Evolutionary conservation across 1,140 invertebrate species (phyloP).

Genomic region (Heliconius himera): DNA sequence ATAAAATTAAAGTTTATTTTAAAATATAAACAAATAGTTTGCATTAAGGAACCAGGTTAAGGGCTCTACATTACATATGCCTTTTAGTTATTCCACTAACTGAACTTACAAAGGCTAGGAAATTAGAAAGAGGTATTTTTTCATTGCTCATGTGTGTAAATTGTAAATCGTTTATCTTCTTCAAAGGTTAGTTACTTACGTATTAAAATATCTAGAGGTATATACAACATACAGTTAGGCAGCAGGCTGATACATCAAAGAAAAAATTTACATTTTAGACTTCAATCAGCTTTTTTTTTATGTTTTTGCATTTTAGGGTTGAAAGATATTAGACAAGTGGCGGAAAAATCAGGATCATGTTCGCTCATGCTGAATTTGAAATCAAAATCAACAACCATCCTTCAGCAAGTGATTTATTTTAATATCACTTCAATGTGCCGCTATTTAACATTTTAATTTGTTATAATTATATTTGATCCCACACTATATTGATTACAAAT

Average conservation of each 20-base stretch:
- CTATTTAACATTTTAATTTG: too few relatives aligned
- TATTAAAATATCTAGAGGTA: background rate
- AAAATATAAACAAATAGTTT: background rate
- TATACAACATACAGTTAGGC: too few relatives aligned
- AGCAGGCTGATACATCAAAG: background rate
- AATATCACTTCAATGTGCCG: too few relatives aligned
- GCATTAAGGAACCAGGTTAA: slow-evolving; percentile 30
- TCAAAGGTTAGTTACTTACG: background rate
- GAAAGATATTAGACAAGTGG: background rate
- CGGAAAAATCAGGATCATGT: background rate
- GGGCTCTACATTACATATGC: slow-evolving; percentile 30
- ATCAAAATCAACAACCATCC: too few relatives aligned
- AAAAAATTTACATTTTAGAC: background rate
- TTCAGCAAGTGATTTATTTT: too few relatives aligned
- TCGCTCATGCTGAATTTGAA: background rate
- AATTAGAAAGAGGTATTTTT: background rate
- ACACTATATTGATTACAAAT: too few relatives aligned
- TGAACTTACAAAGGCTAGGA: slow-evolving; percentile 26
- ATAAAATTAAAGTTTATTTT: slow-evolving; percentile 4
- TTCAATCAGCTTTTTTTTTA: background rate
- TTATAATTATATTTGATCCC: too few relatives aligned
- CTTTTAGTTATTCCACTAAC: slow-evolving; percentile 28
- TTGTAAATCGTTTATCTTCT: slow-evolving; percentile 3
- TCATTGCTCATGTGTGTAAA: slow-evolving; percentile 14
- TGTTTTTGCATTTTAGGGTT: background rate